A percentile compares a stretch with the other conserved stretches of the same genome.
Evolutionary conservation across 2,888 invertebrate genomes (phyloP).

Genomic region (Villa cingulata): DNA sequence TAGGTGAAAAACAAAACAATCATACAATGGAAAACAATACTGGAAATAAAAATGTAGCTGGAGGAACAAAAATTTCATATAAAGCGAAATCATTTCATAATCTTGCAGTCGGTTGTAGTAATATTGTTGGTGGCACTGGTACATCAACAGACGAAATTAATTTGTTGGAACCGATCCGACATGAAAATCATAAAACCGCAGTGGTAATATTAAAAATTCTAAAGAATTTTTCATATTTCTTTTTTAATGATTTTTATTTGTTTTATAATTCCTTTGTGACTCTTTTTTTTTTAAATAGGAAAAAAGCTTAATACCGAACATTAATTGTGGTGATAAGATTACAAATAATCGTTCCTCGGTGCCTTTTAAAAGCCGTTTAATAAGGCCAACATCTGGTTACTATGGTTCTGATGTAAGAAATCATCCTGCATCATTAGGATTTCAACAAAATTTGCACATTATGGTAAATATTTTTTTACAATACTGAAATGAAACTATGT

Average conservation of each 20-base stretch:
- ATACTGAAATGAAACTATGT: too few species aligned
- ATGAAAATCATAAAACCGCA: too few species aligned
- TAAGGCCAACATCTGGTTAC: not conserved
- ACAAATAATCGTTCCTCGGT: not conserved
- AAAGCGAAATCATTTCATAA: not conserved
- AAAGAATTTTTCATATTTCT: too few species aligned
- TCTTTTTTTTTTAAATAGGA: too few species aligned
- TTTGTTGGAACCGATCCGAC: too few species aligned
- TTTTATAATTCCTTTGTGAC: too few species aligned
- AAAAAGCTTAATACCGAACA: too few species aligned
- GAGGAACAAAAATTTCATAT: not conserved
- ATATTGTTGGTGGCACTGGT: not conserved
- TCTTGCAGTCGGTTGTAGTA: not conserved
- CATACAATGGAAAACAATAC: not conserved
- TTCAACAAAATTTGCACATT: not conserved
- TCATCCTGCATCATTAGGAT: not conserved
- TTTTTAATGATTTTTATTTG: too few species aligned
- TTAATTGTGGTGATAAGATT: not conserved
- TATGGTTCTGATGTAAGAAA: not conserved
- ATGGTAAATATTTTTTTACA: not conserved
- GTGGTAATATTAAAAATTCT: too few species aligned
- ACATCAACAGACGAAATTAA: too few species aligned
- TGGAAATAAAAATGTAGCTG: not conserved
- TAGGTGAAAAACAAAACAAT: not conserved
- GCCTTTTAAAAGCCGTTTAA: not conserved